Evolutionary conservation across 1,140 invertebrate genomes (phyloP).

Genomic region (Holotrichia oblita): DNA sequence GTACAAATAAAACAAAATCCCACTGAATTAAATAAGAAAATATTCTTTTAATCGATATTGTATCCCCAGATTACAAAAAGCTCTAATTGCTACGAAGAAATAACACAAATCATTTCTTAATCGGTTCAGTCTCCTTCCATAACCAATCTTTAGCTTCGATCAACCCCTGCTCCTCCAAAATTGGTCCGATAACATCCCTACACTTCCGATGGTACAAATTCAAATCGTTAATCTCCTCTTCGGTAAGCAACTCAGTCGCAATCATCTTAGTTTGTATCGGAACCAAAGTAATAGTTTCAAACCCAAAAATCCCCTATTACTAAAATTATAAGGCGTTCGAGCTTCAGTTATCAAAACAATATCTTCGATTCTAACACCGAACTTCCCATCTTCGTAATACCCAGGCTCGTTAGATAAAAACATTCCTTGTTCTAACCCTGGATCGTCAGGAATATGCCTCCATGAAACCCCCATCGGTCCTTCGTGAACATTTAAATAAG

Average conservation of each 20-base stretch:
- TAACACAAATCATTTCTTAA: slow-evolving; percentile 88
- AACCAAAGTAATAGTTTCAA: slow-evolving; percentile 91
- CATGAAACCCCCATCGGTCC: slow-evolving; percentile 86
- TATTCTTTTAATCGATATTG: too few species aligned
- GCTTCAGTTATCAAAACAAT: slow-evolving; percentile 75
- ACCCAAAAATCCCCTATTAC: slow-evolving; percentile 82
- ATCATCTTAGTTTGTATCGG: slow-evolving; percentile 94
- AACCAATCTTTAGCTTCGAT: slow-evolving; percentile 78
- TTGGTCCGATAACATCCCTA: slow-evolving; percentile 73
- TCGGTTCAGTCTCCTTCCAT: slow-evolving; percentile 72
- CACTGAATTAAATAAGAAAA: too few species aligned
- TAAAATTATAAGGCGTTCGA: slow-evolving; percentile 75
- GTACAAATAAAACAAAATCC: too few species aligned
- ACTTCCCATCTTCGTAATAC: slow-evolving; percentile 83
- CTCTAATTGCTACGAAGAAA: too few species aligned
- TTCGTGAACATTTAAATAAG: slow-evolving; percentile 97
- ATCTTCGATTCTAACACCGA: slow-evolving; percentile 96
- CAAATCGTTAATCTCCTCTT: slow-evolving; percentile 79
- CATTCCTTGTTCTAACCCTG: slow-evolving; percentile 87
- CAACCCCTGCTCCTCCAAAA: slow-evolving; percentile 71
- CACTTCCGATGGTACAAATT: slow-evolving; percentile 83
- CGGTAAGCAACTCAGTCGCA: slow-evolving; percentile 78
- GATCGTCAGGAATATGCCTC: slow-evolving; percentile 77
- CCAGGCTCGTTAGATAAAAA: slow-evolving; percentile 94
- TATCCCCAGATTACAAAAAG: too few species aligned